Percentiles rank a stretch among this genome's conserved stretches.
phyloP scores from a whole-genome alignment of 2,888 invertebrate genomes.

The Drosophila sordidula region DNA sequence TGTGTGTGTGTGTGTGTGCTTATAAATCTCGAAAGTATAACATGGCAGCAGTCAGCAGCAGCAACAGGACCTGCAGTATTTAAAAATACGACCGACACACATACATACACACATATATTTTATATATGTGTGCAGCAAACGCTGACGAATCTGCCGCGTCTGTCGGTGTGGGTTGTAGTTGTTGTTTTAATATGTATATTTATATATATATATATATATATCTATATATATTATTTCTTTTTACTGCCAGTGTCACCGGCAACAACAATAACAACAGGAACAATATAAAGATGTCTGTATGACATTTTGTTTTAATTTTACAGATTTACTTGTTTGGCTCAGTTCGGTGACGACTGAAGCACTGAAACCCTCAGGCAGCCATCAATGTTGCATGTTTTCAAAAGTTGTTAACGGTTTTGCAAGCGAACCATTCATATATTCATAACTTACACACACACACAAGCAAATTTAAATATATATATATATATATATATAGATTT shows the following conservation, averaged over 20 bases:
- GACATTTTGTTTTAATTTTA: slow-evolving; percentile 75
- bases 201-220: neutral
- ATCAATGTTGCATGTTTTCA: slow-evolving; percentile 58
- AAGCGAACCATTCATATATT: slow-evolving; percentile 53
- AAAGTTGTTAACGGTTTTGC: slow-evolving; percentile 51
- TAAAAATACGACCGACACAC: slow-evolving; percentile 29
- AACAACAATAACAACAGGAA: neutral
- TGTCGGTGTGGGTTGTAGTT: slow-evolving; percentile 16
- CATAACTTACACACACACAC: slow-evolving; percentile 30
- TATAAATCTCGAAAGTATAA: slow-evolving; percentile 56
- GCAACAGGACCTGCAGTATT: slow-evolving; percentile 37
- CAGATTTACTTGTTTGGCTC: slow-evolving; percentile 67
- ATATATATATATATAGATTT: neutral
- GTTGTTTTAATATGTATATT: neutral
- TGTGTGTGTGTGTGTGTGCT: slow-evolving; percentile 18
- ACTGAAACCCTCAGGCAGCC: slow-evolving; percentile 35
- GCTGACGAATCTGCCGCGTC: slow-evolving; percentile 43
- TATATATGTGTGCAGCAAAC: slow-evolving; percentile 10
- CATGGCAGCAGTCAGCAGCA: slow-evolving; percentile 51
- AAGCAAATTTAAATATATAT: neutral
- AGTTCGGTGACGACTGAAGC: slow-evolving; percentile 42
- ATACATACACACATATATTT: slow-evolving; percentile 2
- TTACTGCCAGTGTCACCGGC: slow-evolving; percentile 27
- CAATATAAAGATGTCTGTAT: slow-evolving; percentile 32
- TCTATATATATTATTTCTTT: slow-evolving; percentile 25